phyloP scores from a whole-genome alignment of 2,888 invertebrate genomes.

The Podotricha telesiphe region DNA sequence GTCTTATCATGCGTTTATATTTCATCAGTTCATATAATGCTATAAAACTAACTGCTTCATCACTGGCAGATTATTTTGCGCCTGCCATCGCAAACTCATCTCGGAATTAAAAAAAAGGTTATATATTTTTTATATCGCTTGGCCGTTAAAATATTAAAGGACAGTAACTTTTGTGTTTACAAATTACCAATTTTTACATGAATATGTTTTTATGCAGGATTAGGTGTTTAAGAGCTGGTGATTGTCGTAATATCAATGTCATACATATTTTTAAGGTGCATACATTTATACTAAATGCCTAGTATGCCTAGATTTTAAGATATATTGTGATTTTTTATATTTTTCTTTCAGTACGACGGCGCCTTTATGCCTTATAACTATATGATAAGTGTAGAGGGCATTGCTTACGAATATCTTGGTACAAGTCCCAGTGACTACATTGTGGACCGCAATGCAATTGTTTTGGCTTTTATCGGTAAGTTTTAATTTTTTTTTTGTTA shows the following conservation, averaged over 20 bases:
- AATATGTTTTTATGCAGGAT: background rate
- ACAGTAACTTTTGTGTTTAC: background rate
- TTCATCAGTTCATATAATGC: no score
- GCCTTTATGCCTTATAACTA: background rate
- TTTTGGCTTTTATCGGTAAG: conserved; percentile 21
- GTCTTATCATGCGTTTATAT: no score
- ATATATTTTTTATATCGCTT: no score
- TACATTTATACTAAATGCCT: background rate
- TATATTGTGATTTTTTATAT: background rate
- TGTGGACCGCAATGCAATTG: background rate
- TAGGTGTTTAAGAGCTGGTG: background rate
- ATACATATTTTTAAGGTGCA: background rate
- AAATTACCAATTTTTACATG: background rate
- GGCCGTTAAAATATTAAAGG: background rate
- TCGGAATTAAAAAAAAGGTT: no score
- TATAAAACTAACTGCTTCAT: no score
- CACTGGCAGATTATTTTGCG: no score
- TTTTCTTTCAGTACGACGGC: background rate
- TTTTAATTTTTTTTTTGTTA: background rate
- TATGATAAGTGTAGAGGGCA: conserved; percentile 4
- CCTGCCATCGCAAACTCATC: no score
- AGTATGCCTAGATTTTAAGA: background rate
- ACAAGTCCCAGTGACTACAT: background rate
- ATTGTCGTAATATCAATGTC: background rate
- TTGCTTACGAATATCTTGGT: conserved; percentile 19